Evolutionary conservation across 2,797 vertebrate genomes (phyloP).

Genomic region (Cyprinodon diabolis): DNA sequence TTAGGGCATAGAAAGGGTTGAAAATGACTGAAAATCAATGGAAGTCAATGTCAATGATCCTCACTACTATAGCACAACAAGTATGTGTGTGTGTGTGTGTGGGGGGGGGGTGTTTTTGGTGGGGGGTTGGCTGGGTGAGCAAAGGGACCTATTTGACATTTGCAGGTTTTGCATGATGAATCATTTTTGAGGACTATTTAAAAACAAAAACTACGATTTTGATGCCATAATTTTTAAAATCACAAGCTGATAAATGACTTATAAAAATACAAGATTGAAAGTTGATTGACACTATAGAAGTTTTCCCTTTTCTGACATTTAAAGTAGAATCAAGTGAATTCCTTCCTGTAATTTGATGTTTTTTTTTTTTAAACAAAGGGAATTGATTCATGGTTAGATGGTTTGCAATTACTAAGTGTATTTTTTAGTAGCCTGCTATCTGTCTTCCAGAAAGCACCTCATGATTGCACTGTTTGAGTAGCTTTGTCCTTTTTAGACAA

Average conservation of each 20-base stretch:
- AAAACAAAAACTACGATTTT: neutral
- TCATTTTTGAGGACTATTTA: neutral
- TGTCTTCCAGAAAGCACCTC: slow-evolving; percentile 60
- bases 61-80: too few species aligned
- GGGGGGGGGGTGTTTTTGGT: too few species aligned
- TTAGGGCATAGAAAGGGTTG: too few species aligned
- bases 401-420: slow-evolving; percentile 4
- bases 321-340: slow-evolving; percentile 3
- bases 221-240: neutral
- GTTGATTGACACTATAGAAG: neutral
- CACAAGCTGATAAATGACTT: neutral
- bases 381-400: neutral
- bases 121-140: too few species aligned
- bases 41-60: too few species aligned
- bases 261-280: neutral
- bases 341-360: neutral
- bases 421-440: slow-evolving; percentile 42
- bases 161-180: neutral
- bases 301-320: neutral
- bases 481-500: slow-evolving; percentile 52
- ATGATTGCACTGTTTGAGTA: slow-evolving; percentile 55
- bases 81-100: too few species aligned
- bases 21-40: too few species aligned
- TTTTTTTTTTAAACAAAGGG: neutral
- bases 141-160: neutral